Conservation (phyloP, 2,797 vertebrate species). For the Gymnoscopelus microlampas region DNA sequence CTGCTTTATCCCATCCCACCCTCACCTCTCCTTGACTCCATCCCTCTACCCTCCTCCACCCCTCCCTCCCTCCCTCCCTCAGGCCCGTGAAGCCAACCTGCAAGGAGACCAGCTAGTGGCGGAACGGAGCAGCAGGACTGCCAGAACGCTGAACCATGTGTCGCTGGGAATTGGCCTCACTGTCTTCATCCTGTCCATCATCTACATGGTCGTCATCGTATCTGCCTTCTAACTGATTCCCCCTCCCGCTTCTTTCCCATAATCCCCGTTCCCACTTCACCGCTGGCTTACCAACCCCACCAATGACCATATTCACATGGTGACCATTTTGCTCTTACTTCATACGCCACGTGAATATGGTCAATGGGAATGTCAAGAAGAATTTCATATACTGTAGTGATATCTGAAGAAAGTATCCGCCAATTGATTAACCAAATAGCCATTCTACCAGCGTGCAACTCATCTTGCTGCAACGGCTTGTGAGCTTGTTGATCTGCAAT, state of each 20-base stretch:
- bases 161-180: conserved; percentile 64
- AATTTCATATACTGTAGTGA: too few species aligned
- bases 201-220: rapidly evolving
- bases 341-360: too few species aligned
- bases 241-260: rapidly evolving
- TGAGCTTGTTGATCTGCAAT: neutral
- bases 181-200: rapidly evolving
- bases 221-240: rapidly evolving
- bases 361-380: too few species aligned
- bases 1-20: neutral
- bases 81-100: conserved; percentile 66
- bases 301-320: neutral
- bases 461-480: neutral
- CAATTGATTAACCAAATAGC: neutral
- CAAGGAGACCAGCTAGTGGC: conserved; percentile 49
- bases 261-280: neutral
- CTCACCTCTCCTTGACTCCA: neutral
- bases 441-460: too few species aligned
- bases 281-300: conserved; percentile 4
- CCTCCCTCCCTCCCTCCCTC: conserved; percentile 9
- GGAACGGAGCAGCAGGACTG: conserved; percentile 57
- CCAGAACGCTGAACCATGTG: conserved; percentile 67
- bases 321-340: neutral
- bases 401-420: neutral
- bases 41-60: neutral